Base-by-base conservation (phyloP, 2,113 vertebrate genomes). In the Hirundichthys speculiger region DNA sequence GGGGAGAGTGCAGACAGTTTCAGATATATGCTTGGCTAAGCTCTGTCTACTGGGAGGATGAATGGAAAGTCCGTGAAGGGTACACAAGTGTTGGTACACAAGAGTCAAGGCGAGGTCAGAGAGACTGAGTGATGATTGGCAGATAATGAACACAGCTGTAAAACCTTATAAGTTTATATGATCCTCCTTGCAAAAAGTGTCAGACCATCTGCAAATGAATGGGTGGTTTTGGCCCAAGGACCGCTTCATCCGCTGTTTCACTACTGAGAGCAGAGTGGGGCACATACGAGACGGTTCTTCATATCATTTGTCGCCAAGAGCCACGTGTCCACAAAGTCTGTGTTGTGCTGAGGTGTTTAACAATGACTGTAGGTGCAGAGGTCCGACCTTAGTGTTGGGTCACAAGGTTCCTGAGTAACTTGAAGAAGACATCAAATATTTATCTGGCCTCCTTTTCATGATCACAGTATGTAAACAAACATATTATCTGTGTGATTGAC, bases 381-480 rank as follows among this genome's bases (percentile, higher is more conserved):
- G 77, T 77, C 81, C 79, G 73, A 64, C 68, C 69, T 65, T 6
- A 79, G 77, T 73, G 69, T 78, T 84, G 76, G 88, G 82, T 90
- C 89, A 83, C 64, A 75, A 76, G 73, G 77, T 68, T 84, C 62
- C 79, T 80, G 70, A 77, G 91, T 91, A 92, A 92, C 87, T 81
- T 47, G 86, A 93, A 88, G 84, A 87, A 75, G 85, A 70, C 70
- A 91, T 91, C 38, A 92, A 93, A 90, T 90, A 91, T 92, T 90
- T 82, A 93, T 34, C 61, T 63, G 79, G 66, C 76, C 78, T 86
- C 75, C 80, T 90, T 90, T 89, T 91, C 83, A 85, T 87, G 84
- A 90, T 77, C 80, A 82, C 22, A 59, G 80, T 67, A 86, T 90
- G 90, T 91, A 93, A 91, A 88, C 89, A 90, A 87, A 83, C 85